Evolutionary conservation across 37 sponge, comb jelly and placozoan genomes (phyloP), one percentile per base, ranked within the genome.

Genomic region (Agelas oroides): DNA sequence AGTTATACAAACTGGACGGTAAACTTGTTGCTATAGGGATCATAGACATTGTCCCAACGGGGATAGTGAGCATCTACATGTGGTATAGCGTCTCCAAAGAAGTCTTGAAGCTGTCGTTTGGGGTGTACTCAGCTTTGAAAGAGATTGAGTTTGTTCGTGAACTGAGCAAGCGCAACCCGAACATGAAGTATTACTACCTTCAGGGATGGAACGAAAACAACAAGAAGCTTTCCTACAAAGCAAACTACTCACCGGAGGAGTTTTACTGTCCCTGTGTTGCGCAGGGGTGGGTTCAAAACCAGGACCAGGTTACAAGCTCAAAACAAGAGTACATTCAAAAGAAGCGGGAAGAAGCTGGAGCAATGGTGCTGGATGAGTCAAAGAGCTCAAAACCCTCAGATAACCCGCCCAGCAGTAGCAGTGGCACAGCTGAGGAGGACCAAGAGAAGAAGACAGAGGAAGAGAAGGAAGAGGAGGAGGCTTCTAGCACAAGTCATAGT

Each of bases 61-160:
- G 95, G 2, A 78, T 97, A 52, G 93, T 94, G 69, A 97, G 97
- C 59, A 77, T 92, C 21, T 97, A 97, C 88, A 94, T 97, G 92
- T 97, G 88, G 87, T 97, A 94, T 66, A 86, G 87, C 65, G 80
- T 92, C 52, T 53, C 74, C 19, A 92, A 88, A 71, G 95, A 94
- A 56, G 69, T 94, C 32, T 67, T 82, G 52, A 94, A 89, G 88
- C 73, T 76, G 36, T 97, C 97, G 17, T 83, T 97, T 87, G 97
- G 97, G 12, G 95, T 97, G 59, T 97, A 90, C 66, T 92, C 93
- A 38, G 90, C 95, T 84, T 79, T 97, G 64, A 97, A 89, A 65
- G 97, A 97, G 73, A 94, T 97, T 24, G 93, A 94, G 34, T 76
- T 81, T 39, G 92, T 92, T 20, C 80, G 65, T 70, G 16, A 84